These are phyloP conservation scores for Caradrina kadenii DNA, from an alignment of 2,888 invertebrate species.

Conservation along the genomic window DNA sequence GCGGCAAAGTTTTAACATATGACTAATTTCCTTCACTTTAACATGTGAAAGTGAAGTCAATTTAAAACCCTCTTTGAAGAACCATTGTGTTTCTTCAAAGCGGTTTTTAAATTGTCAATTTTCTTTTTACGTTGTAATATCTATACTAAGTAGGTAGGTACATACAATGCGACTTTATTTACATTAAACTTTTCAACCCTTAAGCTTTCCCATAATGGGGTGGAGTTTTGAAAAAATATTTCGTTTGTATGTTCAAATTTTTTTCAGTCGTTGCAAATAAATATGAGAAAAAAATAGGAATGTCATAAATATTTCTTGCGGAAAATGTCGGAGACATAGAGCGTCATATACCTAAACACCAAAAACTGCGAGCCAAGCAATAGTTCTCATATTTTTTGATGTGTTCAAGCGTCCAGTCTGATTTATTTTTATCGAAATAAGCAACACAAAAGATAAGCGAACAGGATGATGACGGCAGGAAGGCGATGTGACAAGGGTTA, in stretches of 20 bases:
- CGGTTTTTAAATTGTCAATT: slow-evolving; percentile 29
- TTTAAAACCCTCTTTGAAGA: neutral
- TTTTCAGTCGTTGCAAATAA: neutral
- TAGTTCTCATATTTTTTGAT: slow-evolving; percentile 17
- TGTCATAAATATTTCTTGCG: slow-evolving; percentile 11
- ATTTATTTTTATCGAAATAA: slow-evolving; percentile 31
- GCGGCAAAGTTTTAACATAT: slow-evolving; percentile 19
- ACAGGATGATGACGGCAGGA: slow-evolving; percentile 45
- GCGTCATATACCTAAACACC: neutral
- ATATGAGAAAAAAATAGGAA: neutral
- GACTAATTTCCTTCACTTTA: slow-evolving; percentile 26
- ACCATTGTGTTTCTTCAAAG: slow-evolving; percentile 15
- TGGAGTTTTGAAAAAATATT: no score
- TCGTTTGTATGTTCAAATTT: neutral
- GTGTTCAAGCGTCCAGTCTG: neutral
- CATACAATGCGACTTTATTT: neutral
- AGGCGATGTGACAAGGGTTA: slow-evolving; percentile 61
- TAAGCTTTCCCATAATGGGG: neutral
- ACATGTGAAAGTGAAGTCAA: neutral
- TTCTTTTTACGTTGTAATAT: neutral
- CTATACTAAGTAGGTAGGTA: neutral
- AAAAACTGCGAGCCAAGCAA: slow-evolving; percentile 19
- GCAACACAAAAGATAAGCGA: slow-evolving; percentile 53
- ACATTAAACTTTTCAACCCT: neutral
- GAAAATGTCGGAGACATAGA: neutral